Conservation (phyloP, 2,113 vertebrate species). For the Pica pica region DNA sequence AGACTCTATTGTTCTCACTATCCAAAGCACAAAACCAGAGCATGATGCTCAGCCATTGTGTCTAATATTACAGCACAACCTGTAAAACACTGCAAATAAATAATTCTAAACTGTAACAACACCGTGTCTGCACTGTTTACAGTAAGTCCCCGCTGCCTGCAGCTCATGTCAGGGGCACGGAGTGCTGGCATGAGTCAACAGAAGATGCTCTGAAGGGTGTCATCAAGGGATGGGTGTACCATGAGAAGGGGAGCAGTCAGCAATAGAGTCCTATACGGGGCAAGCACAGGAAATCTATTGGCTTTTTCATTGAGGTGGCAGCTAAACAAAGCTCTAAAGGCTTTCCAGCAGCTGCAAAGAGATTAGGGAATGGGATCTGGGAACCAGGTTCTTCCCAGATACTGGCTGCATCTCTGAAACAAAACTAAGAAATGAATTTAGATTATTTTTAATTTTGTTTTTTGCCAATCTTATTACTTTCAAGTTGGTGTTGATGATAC, state of each 20-base stretch:
- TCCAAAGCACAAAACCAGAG: slow-evolving; percentile 63
- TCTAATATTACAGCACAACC: slow-evolving; percentile 29
- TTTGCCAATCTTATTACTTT: neutral
- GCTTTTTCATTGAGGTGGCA: neutral
- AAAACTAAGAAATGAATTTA: neutral
- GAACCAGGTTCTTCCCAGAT: neutral
- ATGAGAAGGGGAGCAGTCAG: neutral
- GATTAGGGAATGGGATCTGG: neutral
- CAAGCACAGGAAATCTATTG: neutral
- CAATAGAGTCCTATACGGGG: neutral
- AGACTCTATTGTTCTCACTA: neutral
- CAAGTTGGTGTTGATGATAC: neutral
- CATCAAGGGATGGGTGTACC: accelerated
- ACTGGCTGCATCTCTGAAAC: neutral
- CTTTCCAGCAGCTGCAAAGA: neutral
- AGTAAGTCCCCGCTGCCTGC: neutral
- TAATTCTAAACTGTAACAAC: neutral
- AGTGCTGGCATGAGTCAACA: neutral
- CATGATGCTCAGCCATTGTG: slow-evolving; percentile 39
- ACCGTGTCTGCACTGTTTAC: neutral
- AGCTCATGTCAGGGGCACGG: neutral
- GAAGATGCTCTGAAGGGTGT: neutral
- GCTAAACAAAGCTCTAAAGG: neutral
- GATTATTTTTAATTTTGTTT: neutral
- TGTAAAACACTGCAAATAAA: slow-evolving; percentile 62